These are phyloP conservation scores for Lacanobia oleracea DNA, from an alignment of 2,888 invertebrate genomes.

Conservation along the genomic window DNA sequence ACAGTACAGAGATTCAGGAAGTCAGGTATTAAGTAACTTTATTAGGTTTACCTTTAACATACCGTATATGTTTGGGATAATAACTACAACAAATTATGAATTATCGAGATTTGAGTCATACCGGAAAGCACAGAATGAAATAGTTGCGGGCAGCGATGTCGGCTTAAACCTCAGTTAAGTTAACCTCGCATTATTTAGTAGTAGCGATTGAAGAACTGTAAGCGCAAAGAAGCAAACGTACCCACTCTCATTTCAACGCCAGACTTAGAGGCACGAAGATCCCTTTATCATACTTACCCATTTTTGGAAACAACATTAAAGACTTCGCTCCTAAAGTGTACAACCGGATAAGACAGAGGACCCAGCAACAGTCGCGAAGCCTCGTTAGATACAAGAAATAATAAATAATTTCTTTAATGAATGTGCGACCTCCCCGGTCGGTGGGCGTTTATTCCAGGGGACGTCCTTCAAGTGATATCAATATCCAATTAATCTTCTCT, in stretches of 20 bases:
- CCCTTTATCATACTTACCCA: background rate
- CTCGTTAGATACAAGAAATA: background rate
- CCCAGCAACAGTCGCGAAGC: background rate
- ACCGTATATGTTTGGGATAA: background rate
- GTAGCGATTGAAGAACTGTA: too few species aligned
- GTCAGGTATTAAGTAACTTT: background rate
- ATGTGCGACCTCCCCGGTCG: background rate
- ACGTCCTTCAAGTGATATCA: slow-evolving; percentile 4
- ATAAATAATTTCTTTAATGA: background rate
- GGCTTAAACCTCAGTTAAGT: background rate
- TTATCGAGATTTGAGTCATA: background rate
- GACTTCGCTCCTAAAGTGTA: too few species aligned
- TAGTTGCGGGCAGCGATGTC: background rate
- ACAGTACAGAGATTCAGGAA: background rate
- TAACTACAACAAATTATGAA: slow-evolving; percentile 13
- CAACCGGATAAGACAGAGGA: background rate
- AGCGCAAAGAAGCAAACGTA: background rate
- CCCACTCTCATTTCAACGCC: too few species aligned
- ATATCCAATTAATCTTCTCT: background rate
- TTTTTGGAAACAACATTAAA: background rate
- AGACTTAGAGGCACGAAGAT: background rate
- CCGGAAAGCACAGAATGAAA: background rate
- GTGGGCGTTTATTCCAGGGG: background rate
- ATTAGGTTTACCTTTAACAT: background rate
- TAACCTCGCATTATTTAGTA: too few species aligned